phyloP scores from a whole-genome alignment of 2,113 vertebrate species.

The Brachionichthys hirsutus region DNA sequence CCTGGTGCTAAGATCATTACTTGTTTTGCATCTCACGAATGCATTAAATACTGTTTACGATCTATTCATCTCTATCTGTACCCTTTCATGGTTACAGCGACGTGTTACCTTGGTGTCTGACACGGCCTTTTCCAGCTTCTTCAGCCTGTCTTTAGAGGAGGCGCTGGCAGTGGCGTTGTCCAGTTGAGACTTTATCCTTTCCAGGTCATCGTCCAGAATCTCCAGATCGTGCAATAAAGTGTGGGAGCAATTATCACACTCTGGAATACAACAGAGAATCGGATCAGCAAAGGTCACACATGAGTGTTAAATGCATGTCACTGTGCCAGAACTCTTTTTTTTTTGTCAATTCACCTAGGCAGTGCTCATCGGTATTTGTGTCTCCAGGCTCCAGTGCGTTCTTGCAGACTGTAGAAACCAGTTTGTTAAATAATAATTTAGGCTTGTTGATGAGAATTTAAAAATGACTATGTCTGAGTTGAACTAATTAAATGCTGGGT shows the following conservation, averaged over 20 bases:
- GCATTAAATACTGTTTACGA: background rate
- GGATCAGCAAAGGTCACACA: background rate
- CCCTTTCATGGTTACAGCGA: background rate
- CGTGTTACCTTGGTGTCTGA: slow-evolving; percentile 82
- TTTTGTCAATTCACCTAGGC: slow-evolving; percentile 78
- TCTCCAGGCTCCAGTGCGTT: slow-evolving; percentile 86
- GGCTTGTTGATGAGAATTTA: too few relatives aligned
- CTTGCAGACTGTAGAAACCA: slow-evolving; percentile 83
- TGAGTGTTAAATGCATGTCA: slow-evolving; percentile 16
- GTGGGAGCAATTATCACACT: slow-evolving; percentile 90
- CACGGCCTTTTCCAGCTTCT: slow-evolving; percentile 79
- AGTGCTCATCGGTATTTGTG: slow-evolving; percentile 79
- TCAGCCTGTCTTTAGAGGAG: slow-evolving; percentile 77
- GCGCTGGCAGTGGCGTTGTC: slow-evolving; percentile 73
- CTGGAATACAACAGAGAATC: slow-evolving; percentile 68
- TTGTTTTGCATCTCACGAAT: background rate
- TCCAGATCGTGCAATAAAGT: slow-evolving; percentile 85
- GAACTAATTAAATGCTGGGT: background rate
- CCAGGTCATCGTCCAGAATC: slow-evolving; percentile 78
- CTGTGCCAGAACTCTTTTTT: background rate
- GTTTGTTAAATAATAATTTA: background rate
- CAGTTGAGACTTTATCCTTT: slow-evolving; percentile 80
- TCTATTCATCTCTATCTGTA: background rate
- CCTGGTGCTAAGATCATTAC: background rate
- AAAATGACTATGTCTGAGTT: background rate